phyloP scores from a whole-genome alignment of 2,113 vertebrate species.

The Neogale vison region DNA sequence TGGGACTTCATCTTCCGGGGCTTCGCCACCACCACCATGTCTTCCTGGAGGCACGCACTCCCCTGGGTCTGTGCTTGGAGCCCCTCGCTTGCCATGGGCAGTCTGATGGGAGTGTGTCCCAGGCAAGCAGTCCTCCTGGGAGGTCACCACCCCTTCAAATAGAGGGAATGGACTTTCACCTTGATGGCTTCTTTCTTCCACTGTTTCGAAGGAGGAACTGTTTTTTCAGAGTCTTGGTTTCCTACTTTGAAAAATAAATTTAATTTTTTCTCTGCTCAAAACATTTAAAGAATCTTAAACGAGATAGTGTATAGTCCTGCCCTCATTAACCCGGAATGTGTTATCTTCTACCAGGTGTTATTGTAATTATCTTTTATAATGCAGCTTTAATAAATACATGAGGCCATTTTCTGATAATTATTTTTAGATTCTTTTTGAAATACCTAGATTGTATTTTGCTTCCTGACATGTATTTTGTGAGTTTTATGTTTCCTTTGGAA shows the following conservation, averaged over 20 bases:
- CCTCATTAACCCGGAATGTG: not conserved
- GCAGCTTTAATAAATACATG: not conserved
- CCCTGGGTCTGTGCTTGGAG: not conserved
- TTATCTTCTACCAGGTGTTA: not conserved
- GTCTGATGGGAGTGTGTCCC: not conserved
- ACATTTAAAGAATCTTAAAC: not conserved
- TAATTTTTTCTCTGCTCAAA: not conserved
- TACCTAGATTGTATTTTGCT: not conserved
- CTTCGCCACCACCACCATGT: not conserved
- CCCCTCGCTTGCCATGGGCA: accelerated
- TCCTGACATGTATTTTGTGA: conserved; percentile 13
- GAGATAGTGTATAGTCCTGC: not conserved
- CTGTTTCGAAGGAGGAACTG: not conserved
- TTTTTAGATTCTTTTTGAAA: not conserved
- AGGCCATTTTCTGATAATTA: conserved; percentile 7
- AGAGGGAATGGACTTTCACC: not conserved
- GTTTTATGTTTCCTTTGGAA: not conserved
- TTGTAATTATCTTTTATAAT: not conserved
- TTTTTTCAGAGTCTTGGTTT: not conserved
- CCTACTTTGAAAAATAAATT: not conserved
- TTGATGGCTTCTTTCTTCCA: not conserved
- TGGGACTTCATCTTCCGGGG: not conserved
- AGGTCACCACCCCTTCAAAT: not conserved
- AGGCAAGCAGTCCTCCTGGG: not conserved
- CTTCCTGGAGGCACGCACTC: not conserved